These are phyloP conservation scores for Scomberomorus guttatus DNA, from an alignment of 2,797 vertebrate species.

Conservation along the genomic window DNA sequence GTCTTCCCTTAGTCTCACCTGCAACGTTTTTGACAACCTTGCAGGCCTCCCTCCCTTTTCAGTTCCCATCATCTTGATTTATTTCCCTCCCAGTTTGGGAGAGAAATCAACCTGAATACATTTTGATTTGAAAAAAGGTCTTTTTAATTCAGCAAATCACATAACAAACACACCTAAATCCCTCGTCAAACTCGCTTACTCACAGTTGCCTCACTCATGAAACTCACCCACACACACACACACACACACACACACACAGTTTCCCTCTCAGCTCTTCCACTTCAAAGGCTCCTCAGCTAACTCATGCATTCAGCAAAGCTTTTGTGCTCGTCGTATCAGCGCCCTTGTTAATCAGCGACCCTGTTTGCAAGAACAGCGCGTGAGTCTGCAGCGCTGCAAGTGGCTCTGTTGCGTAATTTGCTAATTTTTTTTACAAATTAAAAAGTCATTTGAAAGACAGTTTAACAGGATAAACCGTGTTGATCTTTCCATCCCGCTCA, in stretches of 20 bases:
- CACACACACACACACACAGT: not conserved
- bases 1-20: not conserved
- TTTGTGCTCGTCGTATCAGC: constrained; percentile 38
- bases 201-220: constrained; percentile 15
- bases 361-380: not conserved
- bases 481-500: not conserved
- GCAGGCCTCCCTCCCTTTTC: not conserved
- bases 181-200: constrained; percentile 36
- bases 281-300: constrained; percentile 42
- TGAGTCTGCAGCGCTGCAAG: not conserved
- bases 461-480: not conserved
- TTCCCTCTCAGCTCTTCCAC: constrained; percentile 22
- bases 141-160: constrained; percentile 9
- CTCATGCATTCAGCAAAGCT: constrained; percentile 44
- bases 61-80: not conserved
- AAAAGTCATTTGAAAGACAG: constrained; percentile 1
- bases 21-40: not conserved
- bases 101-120: not conserved
- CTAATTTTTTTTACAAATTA: constrained; percentile 20
- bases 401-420: constrained; percentile 23
- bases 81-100: not conserved
- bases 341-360: constrained; percentile 21
- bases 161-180: constrained; percentile 40
- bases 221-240: constrained; percentile 17
- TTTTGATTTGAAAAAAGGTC: constrained; percentile 6